A percentile compares a stretch with the other conserved stretches of the same genome.
Conservation (phyloP, 2,797 vertebrate genomes). For the Acrossocheilus wenchowensis region DNA sequence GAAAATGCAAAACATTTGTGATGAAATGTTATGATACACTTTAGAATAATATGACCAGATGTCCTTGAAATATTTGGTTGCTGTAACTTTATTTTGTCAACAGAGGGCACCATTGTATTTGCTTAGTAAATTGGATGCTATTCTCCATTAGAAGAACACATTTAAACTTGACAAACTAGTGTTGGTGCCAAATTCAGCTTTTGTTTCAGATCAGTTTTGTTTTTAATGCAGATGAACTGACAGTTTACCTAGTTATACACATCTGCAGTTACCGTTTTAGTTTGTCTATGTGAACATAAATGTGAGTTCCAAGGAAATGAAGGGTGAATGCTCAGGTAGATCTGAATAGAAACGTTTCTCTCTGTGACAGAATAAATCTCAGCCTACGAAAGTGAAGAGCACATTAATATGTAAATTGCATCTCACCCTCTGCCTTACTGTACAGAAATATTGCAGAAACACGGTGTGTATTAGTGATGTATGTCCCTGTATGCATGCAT, state of each 20-base stretch:
- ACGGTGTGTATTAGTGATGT: neutral
- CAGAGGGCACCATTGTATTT: slow-evolving; percentile 44
- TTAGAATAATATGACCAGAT: neutral
- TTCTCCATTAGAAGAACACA: neutral
- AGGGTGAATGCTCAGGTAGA: neutral
- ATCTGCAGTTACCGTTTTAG: neutral
- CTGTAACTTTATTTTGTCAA: slow-evolving; percentile 21
- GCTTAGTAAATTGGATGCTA: neutral
- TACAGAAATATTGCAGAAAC: neutral
- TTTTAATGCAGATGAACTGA: neutral
- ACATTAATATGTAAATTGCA: neutral
- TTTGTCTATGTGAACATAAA: neutral
- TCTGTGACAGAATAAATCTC: neutral
- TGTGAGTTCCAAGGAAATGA: neutral
- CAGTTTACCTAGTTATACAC: neutral
- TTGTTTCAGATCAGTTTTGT: neutral
- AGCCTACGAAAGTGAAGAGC: neutral
- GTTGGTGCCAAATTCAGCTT: neutral
- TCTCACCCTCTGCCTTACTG: neutral
- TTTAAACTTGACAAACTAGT: neutral
- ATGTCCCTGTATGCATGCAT: neutral
- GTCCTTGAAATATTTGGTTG: neutral
- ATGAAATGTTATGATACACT: neutral
- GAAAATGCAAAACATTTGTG: neutral
- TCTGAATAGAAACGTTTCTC: neutral